A percentile compares a stretch with the other conserved stretches of the same genome.
Conservation (phyloP, 2,888 invertebrate species). For the Sericinus montela region DNA sequence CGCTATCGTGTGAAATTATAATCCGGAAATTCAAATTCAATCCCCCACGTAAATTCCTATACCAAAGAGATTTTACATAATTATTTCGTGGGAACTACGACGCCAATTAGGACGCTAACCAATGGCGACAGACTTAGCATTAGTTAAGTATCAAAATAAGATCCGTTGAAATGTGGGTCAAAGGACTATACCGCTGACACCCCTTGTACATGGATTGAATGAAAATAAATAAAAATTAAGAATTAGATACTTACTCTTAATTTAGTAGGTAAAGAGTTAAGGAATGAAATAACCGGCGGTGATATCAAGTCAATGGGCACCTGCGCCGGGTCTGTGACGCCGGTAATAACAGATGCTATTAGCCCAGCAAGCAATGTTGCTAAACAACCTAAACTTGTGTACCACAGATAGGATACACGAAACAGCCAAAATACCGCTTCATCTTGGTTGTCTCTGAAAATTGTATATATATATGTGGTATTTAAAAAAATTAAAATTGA, state of each 20-base stretch:
- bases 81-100: no score
- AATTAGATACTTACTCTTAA: slow-evolving; percentile 61
- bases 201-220: no score
- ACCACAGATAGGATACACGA: slow-evolving; percentile 94
- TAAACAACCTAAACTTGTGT: slow-evolving; percentile 88
- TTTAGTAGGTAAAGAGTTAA: slow-evolving; percentile 68
- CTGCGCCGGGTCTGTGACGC: slow-evolving; percentile 79
- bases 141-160: no score
- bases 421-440: slow-evolving; percentile 79
- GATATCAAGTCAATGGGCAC: slow-evolving; percentile 84
- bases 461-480: not conserved
- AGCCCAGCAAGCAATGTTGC: slow-evolving; percentile 86
- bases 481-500: not conserved
- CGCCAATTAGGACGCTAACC: no score
- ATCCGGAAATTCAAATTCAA: no score
- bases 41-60: no score
- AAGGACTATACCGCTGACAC: no score
- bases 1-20: no score
- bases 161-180: no score
- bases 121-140: no score
- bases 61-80: no score
- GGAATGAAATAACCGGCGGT: slow-evolving; percentile 80
- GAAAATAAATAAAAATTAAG: no score
- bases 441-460: slow-evolving; percentile 44
- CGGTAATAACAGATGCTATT: slow-evolving; percentile 84